Evolutionary conservation across 2,888 invertebrate species (phyloP), one percentile per base, ranked within the genome.

Genomic region (Volucella inflata): DNA sequence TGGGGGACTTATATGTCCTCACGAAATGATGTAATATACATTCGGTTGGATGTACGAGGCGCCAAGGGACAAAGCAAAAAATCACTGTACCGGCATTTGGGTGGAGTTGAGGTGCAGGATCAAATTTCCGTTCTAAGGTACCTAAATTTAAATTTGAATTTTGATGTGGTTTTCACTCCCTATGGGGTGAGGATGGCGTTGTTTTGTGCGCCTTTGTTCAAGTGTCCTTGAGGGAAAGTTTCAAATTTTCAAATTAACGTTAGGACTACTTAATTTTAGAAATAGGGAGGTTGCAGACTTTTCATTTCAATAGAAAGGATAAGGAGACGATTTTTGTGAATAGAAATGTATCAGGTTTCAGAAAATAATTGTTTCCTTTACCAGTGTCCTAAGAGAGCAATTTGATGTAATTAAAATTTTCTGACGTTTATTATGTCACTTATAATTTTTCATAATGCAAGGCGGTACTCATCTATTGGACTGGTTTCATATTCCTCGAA

Each of bases 1-100:
- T 98, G 98, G 97, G 97, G 97, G 83, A 96, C 97, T 44, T 98
- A 98, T 93, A 96, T 98, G 95, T 96, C 97, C 76, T 97, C 97
- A 78, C 95, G 96, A 87, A 96, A 96, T 91, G 97, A 97, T 93
- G 96, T 98, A 79, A 97, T 98, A 77, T 97, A 98, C 92, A 96
- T 97, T 59, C 95, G 96, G 89, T 93, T 98, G 89, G 98, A 98
- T 93, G 98, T 98, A 16, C 94, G 98, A 67, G 98, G 98, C 36
- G 95, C 97, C 64, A 93, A 95, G 59, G 95, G 95, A 0, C 95
- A 97, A 88, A 97, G 97, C 60, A 95, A 96, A 89, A 95, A 96
- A 84, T 94, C 96, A 83, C 93, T 98, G 60, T 97, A 97, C 90
- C 95, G 96, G 48, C 95, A 95, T 77, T 94, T 98, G 75, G 98